Evolutionary conservation across 2,113 vertebrate genomes (phyloP), one percentile per base, ranked within the genome.

Genomic region (Pithys albifrons): DNA sequence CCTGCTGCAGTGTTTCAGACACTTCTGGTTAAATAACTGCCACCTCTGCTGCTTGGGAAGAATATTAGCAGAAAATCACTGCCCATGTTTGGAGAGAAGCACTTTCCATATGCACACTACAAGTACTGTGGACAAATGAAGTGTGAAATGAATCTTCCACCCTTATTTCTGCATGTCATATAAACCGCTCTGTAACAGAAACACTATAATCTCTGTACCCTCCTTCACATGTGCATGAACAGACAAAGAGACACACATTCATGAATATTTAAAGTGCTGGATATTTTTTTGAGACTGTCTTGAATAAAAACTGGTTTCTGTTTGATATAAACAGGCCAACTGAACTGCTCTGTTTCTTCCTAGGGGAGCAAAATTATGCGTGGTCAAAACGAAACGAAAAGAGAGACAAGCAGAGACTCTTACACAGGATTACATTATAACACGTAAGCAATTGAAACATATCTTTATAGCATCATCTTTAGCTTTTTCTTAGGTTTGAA

Each of bases 341-440:
- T 91, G 51, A 95, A 91, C 55, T 90, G 14, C 59, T 97, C 45
- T 95, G 86, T 94, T 93, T 88, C 55, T 29, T 93, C 94, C 22
- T 95, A 99, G 99, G 96, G 99, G 99, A 88, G 99, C 99, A 46
- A 99, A 99, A 97, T 97, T 99, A 84, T 99, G 99, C 23, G 99
- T 99, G 51, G 99, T 99, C 95, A 99, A 99, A 98, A 99, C 98
- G 95, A 98, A 99, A 95, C 97, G 98, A 89, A 99, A 99, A 96
- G 98, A 98, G 45, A 99, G 98, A 82, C 99, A 99, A 76, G 99
- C 99, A 1, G 99, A 99, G 97, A 98, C 99, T 27, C 98, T 99
- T 45, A 99, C 99, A 9, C 99, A 99, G 95, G 99, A 99, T 97
- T 99, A 99, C 96, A 99, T 99, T 98, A 99, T 99, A 96, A 99